Base-by-base conservation (phyloP, 2,888 invertebrate species). In the Stictocephala bisonia region DNA sequence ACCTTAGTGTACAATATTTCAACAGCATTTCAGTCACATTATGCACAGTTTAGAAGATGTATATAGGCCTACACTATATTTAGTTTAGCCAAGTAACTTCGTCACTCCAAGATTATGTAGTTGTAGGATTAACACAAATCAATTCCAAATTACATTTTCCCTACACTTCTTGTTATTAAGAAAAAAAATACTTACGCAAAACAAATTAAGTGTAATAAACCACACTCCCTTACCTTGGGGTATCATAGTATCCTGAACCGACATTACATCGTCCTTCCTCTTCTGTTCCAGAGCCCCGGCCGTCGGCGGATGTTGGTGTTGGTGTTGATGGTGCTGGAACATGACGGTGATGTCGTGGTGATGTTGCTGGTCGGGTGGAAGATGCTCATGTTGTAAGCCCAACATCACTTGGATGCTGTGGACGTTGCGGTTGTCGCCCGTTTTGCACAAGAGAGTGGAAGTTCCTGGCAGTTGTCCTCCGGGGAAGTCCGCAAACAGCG, bases 401-500 rank as follows among this genome's bases (percentile, higher is more conserved):
- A 91, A 83, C 91, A 91, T 91, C 75, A 90, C 90, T 83, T 91
- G 90, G 77, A 90, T 88, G 78, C 88, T 88, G 79, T 90, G 89
- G 68, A 87, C 88, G 41, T 89, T 89, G 31, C 84, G 84, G 1
- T 71, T 51, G 69, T 56, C 64, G 11, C 51, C 35, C 29, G 72
- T 66, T 44, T 71, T 71, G 31, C 70, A 56, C 1, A 71, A 58
- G 44, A 71, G 41, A 15, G 70, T 71, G 18, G 44, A 44, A 6
- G 56, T 40, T 7, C 70, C 48, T 18, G 60, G 60, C 24, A 70
- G 29, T 48, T 60, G 41, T 29, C 53, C 66, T 20, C 74, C 74
- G 35, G 76, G 71, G 81, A 93, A 93, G 84, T 94, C 93, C 78
- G 89, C 87, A 84, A 93, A 94, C 82, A 92, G 90, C 81, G 92